These are phyloP conservation scores for Neoarius graeffei DNA, from an alignment of 2,113 vertebrate species.

Conservation along the genomic window DNA sequence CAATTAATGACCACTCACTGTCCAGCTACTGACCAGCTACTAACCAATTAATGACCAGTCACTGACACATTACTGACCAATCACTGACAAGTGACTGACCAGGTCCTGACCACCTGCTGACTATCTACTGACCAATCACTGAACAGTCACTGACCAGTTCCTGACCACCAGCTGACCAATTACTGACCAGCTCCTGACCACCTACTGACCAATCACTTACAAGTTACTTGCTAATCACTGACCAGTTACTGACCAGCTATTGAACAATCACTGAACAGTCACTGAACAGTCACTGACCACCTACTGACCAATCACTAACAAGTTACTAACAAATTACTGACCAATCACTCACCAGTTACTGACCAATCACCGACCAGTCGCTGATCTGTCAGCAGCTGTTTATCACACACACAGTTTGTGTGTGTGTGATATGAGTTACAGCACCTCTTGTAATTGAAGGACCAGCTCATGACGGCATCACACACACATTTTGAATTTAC, in stretches of 20 bases:
- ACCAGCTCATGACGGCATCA: too few species aligned
- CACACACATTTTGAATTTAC: too few species aligned
- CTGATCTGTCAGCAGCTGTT: neutral
- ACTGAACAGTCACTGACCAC: conserved; percentile 51
- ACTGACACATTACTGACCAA: too few species aligned
- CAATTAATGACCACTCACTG: too few species aligned
- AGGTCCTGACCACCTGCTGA: too few species aligned
- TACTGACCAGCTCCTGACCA: conserved; percentile 51
- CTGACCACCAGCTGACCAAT: neutral
- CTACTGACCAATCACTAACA: conserved; percentile 74
- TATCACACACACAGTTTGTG: neutral
- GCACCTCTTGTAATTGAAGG: too few species aligned
- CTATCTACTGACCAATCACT: too few species aligned
- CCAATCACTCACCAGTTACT: neutral
- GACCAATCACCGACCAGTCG: neutral
- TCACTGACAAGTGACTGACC: too few species aligned
- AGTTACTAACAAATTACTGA: conserved; percentile 60
- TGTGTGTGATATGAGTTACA: too few species aligned
- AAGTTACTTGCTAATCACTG: conserved; percentile 67
- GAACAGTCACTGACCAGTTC: neutral
- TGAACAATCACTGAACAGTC: neutral
- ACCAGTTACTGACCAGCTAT: neutral
- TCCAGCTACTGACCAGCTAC: too few species aligned
- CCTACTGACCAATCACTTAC: conserved; percentile 72
- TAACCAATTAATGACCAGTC: too few species aligned